These are phyloP conservation scores for Cheilosia impressa DNA, from an alignment of 2,888 invertebrate genomes.

Conservation along the genomic window DNA sequence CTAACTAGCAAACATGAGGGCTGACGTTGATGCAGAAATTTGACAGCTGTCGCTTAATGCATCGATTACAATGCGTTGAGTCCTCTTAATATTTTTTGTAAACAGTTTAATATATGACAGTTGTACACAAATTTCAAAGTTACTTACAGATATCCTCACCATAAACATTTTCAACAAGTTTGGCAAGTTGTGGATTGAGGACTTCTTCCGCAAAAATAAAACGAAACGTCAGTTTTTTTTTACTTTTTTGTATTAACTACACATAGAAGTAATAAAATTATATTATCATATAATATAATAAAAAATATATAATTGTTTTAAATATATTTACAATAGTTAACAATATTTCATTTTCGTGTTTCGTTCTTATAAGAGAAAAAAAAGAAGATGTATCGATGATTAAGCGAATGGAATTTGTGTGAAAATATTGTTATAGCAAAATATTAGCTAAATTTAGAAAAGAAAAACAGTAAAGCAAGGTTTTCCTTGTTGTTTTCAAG, in stretches of 20 bases:
- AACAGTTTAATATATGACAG: too few relatives aligned
- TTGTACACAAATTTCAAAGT: too few relatives aligned
- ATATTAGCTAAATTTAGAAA: conserved; percentile 14
- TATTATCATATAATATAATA: conserved; percentile 42
- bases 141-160: too few relatives aligned
- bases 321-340: conserved; percentile 72
- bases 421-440: conserved; percentile 6
- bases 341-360: conserved; percentile 24
- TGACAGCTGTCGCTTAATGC: too few relatives aligned
- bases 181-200: too few relatives aligned
- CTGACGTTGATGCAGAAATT: too few relatives aligned
- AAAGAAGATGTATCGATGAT: conserved; percentile 26
- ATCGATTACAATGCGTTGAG: too few relatives aligned
- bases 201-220: neutral
- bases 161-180: too few relatives aligned
- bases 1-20: too few relatives aligned
- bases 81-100: too few relatives aligned
- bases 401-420: conserved; percentile 34
- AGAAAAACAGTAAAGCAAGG: neutral
- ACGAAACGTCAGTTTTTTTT: neutral
- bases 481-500: neutral
- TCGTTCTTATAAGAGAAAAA: conserved; percentile 7
- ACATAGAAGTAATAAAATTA: conserved; percentile 34
- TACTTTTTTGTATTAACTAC: conserved; percentile 1
- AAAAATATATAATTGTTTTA: conserved; percentile 49